Conservation (phyloP, 2,113 vertebrate species). For the Brachionichthys hirsutus region DNA sequence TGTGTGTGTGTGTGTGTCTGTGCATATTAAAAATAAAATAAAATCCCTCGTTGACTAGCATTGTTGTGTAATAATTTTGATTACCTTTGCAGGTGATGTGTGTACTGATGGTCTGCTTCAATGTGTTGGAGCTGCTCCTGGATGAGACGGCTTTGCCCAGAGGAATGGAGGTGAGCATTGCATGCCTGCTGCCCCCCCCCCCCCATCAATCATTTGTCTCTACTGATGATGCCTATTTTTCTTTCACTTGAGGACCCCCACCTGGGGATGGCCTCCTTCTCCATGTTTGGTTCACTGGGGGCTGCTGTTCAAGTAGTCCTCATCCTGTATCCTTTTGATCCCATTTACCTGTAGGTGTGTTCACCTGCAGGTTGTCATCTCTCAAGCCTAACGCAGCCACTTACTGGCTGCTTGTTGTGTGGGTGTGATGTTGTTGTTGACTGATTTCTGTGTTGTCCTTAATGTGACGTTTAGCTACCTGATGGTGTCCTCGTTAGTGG, state of each 20-base stretch:
- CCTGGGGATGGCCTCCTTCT: conserved; percentile 93
- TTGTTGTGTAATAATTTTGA: neutral
- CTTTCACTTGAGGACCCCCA: conserved; percentile 79
- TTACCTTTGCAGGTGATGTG: conserved; percentile 84
- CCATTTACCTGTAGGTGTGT: neutral
- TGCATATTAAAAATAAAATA: too few species aligned
- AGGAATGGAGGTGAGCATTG: conserved; percentile 86
- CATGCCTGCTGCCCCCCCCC: neutral
- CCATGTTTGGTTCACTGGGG: conserved; percentile 91
- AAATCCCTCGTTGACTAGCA: neutral
- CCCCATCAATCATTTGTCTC: accelerated
- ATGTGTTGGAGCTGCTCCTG: conserved; percentile 91
- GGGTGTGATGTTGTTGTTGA: conserved; percentile 6
- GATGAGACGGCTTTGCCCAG: conserved; percentile 93
- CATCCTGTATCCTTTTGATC: conserved; percentile 91
- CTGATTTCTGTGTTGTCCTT: conserved; percentile 45
- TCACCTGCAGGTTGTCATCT: neutral
- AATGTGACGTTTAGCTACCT: conserved; percentile 81
- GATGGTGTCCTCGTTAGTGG: conserved; percentile 93
- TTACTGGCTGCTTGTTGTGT: conserved; percentile 4
- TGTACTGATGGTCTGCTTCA: conserved; percentile 91
- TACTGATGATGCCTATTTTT: neutral
- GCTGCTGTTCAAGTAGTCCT: conserved; percentile 92
- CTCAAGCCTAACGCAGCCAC: conserved; percentile 3
- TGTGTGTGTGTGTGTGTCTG: too few species aligned